Base-by-base conservation (phyloP, 1,140 invertebrate species). In the Microplitis demolitor region DNA sequence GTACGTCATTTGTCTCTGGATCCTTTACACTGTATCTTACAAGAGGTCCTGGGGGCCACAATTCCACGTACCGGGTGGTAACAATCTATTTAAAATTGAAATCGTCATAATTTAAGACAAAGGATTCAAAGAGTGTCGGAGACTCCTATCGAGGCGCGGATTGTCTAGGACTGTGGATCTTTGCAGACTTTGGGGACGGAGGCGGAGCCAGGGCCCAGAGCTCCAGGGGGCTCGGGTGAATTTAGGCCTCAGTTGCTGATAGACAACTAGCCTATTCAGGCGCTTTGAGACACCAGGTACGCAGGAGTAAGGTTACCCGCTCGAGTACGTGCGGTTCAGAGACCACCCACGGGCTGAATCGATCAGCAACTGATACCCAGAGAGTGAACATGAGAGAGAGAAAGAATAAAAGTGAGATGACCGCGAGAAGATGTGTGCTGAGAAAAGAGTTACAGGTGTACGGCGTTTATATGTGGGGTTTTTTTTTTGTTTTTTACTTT, bases 281-380 rank as follows among this genome's bases (percentile, higher is more conserved):
- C 5, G 9, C 13, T 58, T 58, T 58, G 9, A 72, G 78, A 80
- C 78, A 83, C 79, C 74, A 71, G 78, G 80, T 83, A 82, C 77
- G 72, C 68, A 73, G 64, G 80, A 82, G 78, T 82, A 79, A 76
- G 77, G 77, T 84, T 83, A 82, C 83, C 82, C 37, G 73, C 77
- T 76, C 24, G 24, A 77, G 80, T 81, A 81, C 77, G 77, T 77
- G 54, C 14, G 63, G 68, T 68, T 79, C 76, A 56, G 68, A 77
- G 83, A 85, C 83, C 83, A 85, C 83, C 83, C 83, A 84, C 83
- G 78, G 79, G 76, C 79, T 83, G 81, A 83, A 84, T 85, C 83
- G 83, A 85, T 84, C 82, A 84, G 79, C 78, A 83, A 84, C 82
- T 80, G 83, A 84, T 84, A 83, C 74, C 76, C 75, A 60, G 16